Conservation (phyloP, 2,888 invertebrate species). For the Disparrhopalites patrizii region DNA sequence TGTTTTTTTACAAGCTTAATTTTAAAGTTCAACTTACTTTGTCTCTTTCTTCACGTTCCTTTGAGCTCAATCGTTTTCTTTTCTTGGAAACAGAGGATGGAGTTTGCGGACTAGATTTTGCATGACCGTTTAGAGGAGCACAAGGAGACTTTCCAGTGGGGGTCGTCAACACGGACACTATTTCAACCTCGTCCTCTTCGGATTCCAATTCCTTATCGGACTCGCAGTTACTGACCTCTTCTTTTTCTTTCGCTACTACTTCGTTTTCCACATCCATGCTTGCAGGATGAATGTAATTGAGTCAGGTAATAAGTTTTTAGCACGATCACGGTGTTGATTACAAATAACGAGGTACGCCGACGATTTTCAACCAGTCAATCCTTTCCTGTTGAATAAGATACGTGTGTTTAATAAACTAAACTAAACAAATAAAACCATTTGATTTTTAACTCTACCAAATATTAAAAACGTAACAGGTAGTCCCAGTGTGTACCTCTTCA, state of each 20-base stretch:
- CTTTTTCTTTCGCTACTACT: neutral
- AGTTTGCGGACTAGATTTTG: constrained; percentile 7
- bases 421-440: no score
- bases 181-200: constrained; percentile 16
- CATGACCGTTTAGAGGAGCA: constrained; percentile 12
- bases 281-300: neutral
- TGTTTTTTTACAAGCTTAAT: no score
- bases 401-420: no score
- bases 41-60: constrained; percentile 36
- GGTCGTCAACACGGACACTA: constrained; percentile 12
- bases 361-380: no score
- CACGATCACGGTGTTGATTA: no score
- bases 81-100: constrained; percentile 35
- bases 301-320: no score
- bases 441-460: no score
- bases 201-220: constrained; percentile 3
- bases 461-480: no score
- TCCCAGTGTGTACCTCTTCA: no score
- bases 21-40: constrained; percentile 33
- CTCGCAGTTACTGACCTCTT: neutral
- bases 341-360: no score
- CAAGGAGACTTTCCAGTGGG: constrained; percentile 10
- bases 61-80: constrained; percentile 39
- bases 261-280: constrained; percentile 11
- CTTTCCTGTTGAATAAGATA: no score